Evolutionary conservation across 2,797 vertebrate genomes (phyloP), one percentile per base, ranked within the genome.

Genomic region (Rhinatrema bivittatum): DNA sequence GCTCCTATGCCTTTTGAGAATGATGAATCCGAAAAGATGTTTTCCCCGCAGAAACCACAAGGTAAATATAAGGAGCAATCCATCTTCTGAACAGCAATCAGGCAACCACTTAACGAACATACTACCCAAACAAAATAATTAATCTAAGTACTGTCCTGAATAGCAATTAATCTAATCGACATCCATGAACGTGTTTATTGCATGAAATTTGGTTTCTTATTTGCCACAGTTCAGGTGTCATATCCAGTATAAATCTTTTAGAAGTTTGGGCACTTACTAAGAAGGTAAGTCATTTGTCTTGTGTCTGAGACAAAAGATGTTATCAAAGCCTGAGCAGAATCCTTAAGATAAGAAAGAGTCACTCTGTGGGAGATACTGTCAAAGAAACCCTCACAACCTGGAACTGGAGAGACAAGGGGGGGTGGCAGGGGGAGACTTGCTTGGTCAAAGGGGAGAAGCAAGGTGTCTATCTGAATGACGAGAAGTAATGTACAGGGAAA

Each of bases 41-140:
- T 72, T 74, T 56, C 53, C 54, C 53, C 46, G 46, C 66, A 76
- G 68, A 85, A 82, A 70, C 70, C 70, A 59, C 70, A 65, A 49
- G 55, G 65, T 65, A 76, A 72, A 65, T 46, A 62, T 55, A 77
- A 76, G 51, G 67, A 79, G 68, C 50, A 66, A 82, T 83, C 73
- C 68, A 65, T 80, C 69, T 77, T 67, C 36, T 5, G 46, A 61
- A 61, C 44, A 57, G 68, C 70, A 68, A 71, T 78, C 76, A 76
- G 70, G 60, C 68, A 78, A 65, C 56, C 70, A 79, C 68, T 75
- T 82, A 76, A 74, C 1, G 6, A 72, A 70, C 65, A 70, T 42
- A 46, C 65, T 64, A 65, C 56, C 74, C 63, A 81, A 81, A 78
- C 69, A 75, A 62, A 75, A 72, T 74, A 81, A 85, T 82, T 84